phyloP scores from a whole-genome alignment of 2,888 invertebrate species.

The Standfussiana lucernea region DNA sequence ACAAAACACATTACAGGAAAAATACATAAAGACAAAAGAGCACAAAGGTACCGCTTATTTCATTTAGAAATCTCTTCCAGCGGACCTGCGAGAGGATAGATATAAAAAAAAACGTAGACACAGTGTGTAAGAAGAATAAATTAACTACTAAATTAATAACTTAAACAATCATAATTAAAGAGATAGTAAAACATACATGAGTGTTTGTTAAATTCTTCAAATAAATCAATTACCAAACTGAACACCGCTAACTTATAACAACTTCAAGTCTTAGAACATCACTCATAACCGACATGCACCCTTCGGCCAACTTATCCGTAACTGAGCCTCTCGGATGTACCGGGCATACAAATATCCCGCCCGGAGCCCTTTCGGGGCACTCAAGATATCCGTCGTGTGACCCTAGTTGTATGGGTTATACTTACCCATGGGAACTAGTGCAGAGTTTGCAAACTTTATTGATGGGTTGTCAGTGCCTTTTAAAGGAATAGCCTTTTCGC shows the following conservation, averaged over 20 bases:
- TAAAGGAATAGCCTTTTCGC: constrained; percentile 50
- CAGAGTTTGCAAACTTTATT: constrained; percentile 70
- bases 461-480: constrained; percentile 65
- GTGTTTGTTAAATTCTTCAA: neutral
- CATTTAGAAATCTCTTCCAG: no score
- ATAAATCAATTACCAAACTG: constrained; percentile 25
- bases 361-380: constrained; percentile 86
- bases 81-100: no score
- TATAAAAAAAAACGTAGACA: no score
- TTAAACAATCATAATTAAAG: no score
- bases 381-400: constrained; percentile 84
- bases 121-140: no score
- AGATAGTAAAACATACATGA: no score
- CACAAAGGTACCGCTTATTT: no score
- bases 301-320: constrained; percentile 78
- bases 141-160: no score
- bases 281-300: constrained; percentile 68
- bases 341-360: constrained; percentile 87
- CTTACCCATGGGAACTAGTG: constrained; percentile 75
- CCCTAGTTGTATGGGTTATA: constrained; percentile 69
- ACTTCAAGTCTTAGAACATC: constrained; percentile 61
- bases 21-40: no score
- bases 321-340: constrained; percentile 84
- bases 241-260: constrained; percentile 34
- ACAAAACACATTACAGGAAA: no score